Conservation (phyloP, 37 sponge, comb jelly and placozoan species). For the Theonella swinhoei region DNA sequence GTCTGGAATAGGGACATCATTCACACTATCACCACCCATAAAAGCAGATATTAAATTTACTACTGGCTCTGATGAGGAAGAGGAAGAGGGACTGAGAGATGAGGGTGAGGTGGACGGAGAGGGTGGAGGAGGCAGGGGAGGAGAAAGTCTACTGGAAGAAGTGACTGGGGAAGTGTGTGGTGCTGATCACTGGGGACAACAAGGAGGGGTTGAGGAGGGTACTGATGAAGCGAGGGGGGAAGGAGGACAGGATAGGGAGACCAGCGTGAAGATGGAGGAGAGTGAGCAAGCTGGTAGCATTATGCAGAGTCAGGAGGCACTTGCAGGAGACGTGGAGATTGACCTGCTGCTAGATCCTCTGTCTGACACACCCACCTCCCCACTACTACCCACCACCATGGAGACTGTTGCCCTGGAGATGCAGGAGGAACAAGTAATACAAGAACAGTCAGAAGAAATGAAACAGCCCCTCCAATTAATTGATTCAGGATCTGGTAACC, state of each 20-base stretch:
- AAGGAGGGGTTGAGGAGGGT: background rate
- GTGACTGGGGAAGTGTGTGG: background rate
- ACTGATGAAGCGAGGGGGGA: background rate
- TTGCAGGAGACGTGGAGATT: background rate
- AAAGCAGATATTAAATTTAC: background rate
- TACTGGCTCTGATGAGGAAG: background rate
- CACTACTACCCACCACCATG: slow-evolving; percentile 37
- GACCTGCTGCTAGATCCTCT: background rate
- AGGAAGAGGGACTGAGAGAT: background rate
- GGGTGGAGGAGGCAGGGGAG: background rate
- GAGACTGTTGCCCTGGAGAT: slow-evolving; percentile 2
- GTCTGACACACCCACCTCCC: slow-evolving; percentile 1
- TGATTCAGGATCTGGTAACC: background rate
- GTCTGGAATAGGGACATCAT: background rate
- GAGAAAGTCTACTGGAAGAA: background rate
- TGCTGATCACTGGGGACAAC: no score
- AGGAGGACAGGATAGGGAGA: background rate
- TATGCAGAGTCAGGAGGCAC: slow-evolving; percentile 24
- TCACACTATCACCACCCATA: background rate
- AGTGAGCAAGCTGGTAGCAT: slow-evolving; percentile 13
- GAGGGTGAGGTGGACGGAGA: background rate
- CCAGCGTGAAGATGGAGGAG: background rate
- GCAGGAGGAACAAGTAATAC: slow-evolving; percentile 1
- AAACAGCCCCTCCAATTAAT: background rate
- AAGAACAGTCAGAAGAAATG: background rate